A percentile compares a stretch with the other conserved stretches of the same genome.
Evolutionary conservation across 2,888 invertebrate genomes (phyloP).

Genomic region (Drosophila prolongata): DNA sequence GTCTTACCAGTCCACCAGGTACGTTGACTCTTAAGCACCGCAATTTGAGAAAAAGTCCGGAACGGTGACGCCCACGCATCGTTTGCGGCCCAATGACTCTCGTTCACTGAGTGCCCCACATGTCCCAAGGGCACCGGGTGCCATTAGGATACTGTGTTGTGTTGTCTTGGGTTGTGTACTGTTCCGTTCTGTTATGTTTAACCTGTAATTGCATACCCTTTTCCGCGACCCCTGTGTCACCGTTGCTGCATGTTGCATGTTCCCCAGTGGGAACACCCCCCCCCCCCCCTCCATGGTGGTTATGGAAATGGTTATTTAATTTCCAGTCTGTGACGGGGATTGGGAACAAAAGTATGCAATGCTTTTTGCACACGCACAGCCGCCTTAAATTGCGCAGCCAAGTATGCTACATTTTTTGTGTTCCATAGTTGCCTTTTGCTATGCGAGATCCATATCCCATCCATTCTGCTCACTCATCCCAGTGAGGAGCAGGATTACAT

Average conservation of each 20-base stretch:
- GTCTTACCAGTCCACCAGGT: not conserved
- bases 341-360: constrained; percentile 9
- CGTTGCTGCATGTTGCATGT: constrained; percentile 25
- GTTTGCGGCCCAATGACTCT: constrained; percentile 6
- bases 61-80: constrained; percentile 4
- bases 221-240: constrained; percentile 14
- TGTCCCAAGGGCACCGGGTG: not conserved
- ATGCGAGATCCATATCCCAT: constrained; percentile 39
- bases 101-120: not conserved
- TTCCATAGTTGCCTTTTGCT: constrained; percentile 5
- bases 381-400: constrained; percentile 44
- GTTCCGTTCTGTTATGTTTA: not conserved
- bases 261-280: constrained; percentile 8
- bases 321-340: constrained; percentile 14
- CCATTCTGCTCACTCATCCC: not conserved
- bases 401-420: constrained; percentile 12
- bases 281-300: not conserved
- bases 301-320: constrained; percentile 66
- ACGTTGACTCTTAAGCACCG: not conserved
- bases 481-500: not conserved
- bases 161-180: not conserved
- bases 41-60: constrained; percentile 5
- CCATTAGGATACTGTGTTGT: constrained; percentile 2
- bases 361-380: constrained; percentile 5
- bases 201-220: constrained; percentile 20